Base-by-base conservation (phyloP, 2,888 invertebrate species). In the Lysandra coridon region DNA sequence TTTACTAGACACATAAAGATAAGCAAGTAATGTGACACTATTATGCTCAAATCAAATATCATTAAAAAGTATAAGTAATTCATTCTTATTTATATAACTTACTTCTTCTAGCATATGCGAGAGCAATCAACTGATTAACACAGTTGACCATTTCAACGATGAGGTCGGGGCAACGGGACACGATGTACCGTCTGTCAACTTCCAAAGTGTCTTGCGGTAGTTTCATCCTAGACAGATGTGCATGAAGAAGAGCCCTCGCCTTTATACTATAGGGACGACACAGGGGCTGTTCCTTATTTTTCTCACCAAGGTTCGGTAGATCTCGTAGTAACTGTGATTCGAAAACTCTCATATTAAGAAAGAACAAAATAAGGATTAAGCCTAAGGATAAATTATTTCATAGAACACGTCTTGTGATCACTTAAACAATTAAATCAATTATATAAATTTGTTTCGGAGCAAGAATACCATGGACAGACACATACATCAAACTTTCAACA, bases 131-230 rank as follows among this genome's bases (percentile, higher is more conserved):
- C 89, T 99, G 98, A 87, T 99, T 98, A 17, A 98, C 97, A 89
- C 99, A 98, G 87, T 98, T 98, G 79, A 99, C 98, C 98, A 99
- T 99, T 93, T 99, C 99, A 85, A 99, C 98, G 79, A 99, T 97
- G 73, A 99, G 96, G 90, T 98, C 98, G 0, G 99, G 99, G 89
- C 98, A 98, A 89, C 99, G 98, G 83, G 97, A 97, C 76, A 98
- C 96, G 79, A 98, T 96, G 86, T 97, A 97, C 85, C 97, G 96
- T 73, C 97, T 95, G 95, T 99, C 98, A 87, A 96, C 96, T 86
- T 98, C 98, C 78, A 98, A 92, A 0, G 98, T 98, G 78, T 96
- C 95, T 0, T 96, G 95, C 84, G 97, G 97, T 33, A 98, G 90
- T 2, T 95, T 93, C 87, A 99, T 96, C 78, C 99, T 96, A n/a